phyloP scores from a whole-genome alignment of 2,113 vertebrate species.

The Capra hircus region DNA sequence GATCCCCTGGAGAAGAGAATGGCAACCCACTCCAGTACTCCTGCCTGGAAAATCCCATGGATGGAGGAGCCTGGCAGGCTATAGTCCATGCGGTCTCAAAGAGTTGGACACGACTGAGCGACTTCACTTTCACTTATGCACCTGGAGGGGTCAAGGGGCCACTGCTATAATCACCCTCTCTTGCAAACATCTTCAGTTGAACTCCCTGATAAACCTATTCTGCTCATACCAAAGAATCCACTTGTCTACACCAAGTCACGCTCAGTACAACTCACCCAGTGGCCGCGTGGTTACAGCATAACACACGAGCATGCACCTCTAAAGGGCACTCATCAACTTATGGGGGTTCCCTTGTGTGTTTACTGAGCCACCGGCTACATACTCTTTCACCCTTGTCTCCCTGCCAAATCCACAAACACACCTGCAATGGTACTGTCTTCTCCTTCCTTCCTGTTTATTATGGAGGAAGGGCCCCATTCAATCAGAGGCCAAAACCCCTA shows the following conservation, averaged over 20 bases:
- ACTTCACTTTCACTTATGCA: background rate
- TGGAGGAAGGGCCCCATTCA: background rate
- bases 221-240: background rate
- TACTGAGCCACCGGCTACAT: background rate
- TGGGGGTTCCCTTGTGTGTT: rapidly evolving
- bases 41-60: background rate
- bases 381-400: background rate
- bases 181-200: background rate
- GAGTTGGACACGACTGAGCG: background rate
- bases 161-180: background rate
- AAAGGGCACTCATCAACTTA: background rate
- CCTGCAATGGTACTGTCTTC: background rate
- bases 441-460: background rate
- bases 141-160: background rate
- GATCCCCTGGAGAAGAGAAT: background rate
- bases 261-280: background rate
- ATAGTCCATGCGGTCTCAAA: background rate
- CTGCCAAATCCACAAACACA: background rate
- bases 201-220: background rate
- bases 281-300: background rate
- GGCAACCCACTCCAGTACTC: background rate
- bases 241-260: background rate
- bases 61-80: background rate
- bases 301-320: background rate
- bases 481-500: background rate